These are phyloP conservation scores for Cephalotes varians DNA, from an alignment of 2,888 invertebrate species.

Conservation along the genomic window DNA sequence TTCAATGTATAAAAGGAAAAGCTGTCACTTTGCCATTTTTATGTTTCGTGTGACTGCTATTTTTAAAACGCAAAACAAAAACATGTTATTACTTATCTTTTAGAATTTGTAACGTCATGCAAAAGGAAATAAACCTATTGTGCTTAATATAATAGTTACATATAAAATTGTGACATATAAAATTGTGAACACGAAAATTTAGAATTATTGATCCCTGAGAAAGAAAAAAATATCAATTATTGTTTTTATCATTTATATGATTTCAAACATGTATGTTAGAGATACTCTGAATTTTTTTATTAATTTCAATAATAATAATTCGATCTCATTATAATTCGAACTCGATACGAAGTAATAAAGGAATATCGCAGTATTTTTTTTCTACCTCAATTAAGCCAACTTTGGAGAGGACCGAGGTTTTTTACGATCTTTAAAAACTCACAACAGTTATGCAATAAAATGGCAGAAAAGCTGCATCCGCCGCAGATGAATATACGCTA, in stretches of 20 bases:
- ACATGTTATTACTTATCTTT: background rate
- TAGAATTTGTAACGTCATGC: background rate
- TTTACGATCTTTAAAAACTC: slow-evolving; percentile 24
- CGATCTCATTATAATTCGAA: background rate
- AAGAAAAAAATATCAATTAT: background rate
- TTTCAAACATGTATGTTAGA: background rate
- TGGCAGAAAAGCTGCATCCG: slow-evolving; percentile 51
- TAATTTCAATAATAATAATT: background rate
- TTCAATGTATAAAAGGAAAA: background rate
- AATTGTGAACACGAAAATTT: background rate
- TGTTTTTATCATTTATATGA: background rate
- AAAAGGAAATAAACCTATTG: slow-evolving; percentile 13
- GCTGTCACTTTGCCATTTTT: background rate
- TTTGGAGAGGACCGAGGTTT: background rate
- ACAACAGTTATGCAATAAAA: slow-evolving; percentile 31
- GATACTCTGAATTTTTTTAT: background rate
- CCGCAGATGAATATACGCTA: slow-evolving; percentile 38
- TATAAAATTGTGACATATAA: slow-evolving; percentile 2
- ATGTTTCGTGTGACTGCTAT: background rate
- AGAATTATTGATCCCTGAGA: background rate
- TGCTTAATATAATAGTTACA: background rate
- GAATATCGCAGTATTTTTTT: slow-evolving; percentile 3
- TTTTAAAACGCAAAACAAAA: background rate
- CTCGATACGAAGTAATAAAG: background rate
- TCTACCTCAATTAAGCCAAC: background rate